Evolutionary conservation across 2,797 vertebrate genomes (phyloP).

Genomic region (Lepus oiostolus): DNA sequence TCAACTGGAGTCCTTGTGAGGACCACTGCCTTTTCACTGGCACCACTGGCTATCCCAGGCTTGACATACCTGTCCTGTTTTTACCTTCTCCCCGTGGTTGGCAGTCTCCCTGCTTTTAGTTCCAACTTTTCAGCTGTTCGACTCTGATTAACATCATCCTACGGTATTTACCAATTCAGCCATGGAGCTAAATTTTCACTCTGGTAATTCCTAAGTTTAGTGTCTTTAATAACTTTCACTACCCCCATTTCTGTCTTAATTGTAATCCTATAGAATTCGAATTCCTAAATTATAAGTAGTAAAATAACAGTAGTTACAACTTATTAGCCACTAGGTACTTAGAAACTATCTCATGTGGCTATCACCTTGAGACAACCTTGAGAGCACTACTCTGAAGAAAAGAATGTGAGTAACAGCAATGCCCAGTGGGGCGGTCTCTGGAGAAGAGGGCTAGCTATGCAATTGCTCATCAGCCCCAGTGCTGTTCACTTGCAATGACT

Average conservation of each 20-base stretch:
- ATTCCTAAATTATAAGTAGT: background rate
- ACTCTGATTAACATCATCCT: background rate
- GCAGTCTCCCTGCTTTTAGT: background rate
- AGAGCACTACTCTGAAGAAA: background rate
- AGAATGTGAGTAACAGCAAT: background rate
- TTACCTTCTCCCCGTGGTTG: background rate
- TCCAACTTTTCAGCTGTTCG: background rate
- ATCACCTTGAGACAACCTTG: background rate
- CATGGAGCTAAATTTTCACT: background rate
- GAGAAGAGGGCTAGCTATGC: background rate
- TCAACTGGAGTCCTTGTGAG: background rate
- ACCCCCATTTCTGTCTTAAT: background rate
- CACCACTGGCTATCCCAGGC: background rate
- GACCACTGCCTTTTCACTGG: background rate
- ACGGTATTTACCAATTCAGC: conserved; percentile 16
- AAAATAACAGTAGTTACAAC: background rate
- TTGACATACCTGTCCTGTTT: background rate
- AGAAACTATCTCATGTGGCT: background rate
- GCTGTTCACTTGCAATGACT: background rate
- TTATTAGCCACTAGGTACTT: background rate
- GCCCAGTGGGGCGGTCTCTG: background rate
- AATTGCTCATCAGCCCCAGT: background rate
- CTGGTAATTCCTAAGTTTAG: background rate
- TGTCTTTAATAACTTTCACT: background rate
- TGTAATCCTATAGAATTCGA: background rate